Evolutionary conservation across 1,140 invertebrate species (phyloP), one percentile per base, ranked within the genome.

Genomic region (Neocloeon triangulifer): DNA sequence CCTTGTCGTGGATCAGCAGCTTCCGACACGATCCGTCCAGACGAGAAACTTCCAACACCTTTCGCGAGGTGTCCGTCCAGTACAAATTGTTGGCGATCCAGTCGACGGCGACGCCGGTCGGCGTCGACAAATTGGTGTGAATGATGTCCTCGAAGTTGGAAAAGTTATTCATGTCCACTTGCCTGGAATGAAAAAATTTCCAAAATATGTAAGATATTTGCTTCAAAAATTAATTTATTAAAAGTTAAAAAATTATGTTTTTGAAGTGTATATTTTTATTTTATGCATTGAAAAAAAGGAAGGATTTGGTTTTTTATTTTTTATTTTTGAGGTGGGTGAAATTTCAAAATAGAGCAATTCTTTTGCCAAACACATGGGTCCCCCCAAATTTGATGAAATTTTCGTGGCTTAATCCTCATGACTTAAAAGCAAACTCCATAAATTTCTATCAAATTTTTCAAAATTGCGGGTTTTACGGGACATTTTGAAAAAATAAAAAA

Each of bases 51-150:
- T 86, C 79, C 19, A 95, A 72, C 16, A 73, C 61, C 50, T 79
- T 80, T 15, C 72, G 65, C 29, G 70, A 67, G 25, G 73, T 76
- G 46, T 86, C 80, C 1, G 78, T 79, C 80, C 80, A 91, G 48
- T 91, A 91, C 13, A 92, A 59, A 48, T 89, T 89, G 34, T 80
- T 64, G 10, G 76, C 71, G 30, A 88, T 60, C 79, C 80, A 88
- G 49, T 91, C 85, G 0, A 89, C 64, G 0, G 76, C 78, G 19
- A 91, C 50, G 20, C 79, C 76, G 46, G 84, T 75, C 4, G 77
- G 73, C 39, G 64, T 64, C 37, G 71, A 51, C 35, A 69, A 37
- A 28, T 66, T 61, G 10, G 56, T 55, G 29, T 54, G 52, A 25
- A 73, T 51, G 12, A 80, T 53, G 0, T 60, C 59, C 39, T 57